Evolutionary conservation across 2,797 vertebrate genomes (phyloP).

Genomic region (Melanotaenia parkinsoni): DNA sequence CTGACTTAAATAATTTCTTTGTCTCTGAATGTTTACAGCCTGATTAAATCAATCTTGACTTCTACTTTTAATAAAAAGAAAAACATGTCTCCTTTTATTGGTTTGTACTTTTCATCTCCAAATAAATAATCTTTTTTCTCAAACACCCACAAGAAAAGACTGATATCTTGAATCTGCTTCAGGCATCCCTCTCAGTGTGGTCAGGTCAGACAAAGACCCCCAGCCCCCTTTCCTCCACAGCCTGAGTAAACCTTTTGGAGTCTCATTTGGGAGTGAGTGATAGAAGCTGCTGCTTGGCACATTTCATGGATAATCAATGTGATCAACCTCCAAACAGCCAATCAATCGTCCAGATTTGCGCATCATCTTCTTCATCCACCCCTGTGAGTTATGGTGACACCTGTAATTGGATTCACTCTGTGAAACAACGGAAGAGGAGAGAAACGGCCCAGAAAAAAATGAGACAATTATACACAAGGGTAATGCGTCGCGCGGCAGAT

Average conservation of each 20-base stretch:
- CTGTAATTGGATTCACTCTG: conserved; percentile 77
- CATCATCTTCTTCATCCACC: conserved; percentile 61
- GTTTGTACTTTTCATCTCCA: not conserved
- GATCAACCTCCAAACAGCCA: conserved; percentile 61
- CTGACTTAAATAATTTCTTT: not conserved
- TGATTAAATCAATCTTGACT: not conserved
- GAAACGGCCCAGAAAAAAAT: conserved; percentile 50
- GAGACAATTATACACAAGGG: conserved; percentile 74
- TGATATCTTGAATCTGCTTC: conserved; percentile 8
- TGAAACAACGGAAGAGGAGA: conserved; percentile 61
- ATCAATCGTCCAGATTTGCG: conserved; percentile 55
- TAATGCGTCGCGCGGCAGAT: conserved; percentile 38
- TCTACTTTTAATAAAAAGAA: not conserved
- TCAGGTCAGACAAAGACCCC: conserved; percentile 1
- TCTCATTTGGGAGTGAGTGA: conserved; percentile 53
- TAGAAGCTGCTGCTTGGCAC: conserved; percentile 39
- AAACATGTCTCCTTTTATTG: not conserved
- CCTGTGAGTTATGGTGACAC: conserved; percentile 66
- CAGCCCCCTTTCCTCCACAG: not conserved
- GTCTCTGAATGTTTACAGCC: not conserved
- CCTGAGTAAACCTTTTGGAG: conserved; percentile 24
- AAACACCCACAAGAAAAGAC: not conserved
- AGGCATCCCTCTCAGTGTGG: conserved; percentile 1
- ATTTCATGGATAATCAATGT: conserved; percentile 65
- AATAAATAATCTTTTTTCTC: not conserved